Evolutionary conservation across 2,113 vertebrate genomes (phyloP), one percentile per base, ranked within the genome.

Genomic region (Colistium nudipinnis): DNA sequence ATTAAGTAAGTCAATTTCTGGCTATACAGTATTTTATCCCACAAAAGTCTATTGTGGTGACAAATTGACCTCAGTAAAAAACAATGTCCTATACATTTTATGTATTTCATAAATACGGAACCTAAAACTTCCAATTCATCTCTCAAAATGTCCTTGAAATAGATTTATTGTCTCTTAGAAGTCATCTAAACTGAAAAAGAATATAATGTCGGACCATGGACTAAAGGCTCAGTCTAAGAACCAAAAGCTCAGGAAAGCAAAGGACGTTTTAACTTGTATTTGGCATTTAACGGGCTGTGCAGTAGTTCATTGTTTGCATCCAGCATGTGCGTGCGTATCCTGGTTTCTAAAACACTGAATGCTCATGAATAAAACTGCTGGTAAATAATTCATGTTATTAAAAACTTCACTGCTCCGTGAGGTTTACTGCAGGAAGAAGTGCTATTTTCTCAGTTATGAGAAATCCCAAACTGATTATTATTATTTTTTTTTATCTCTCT

Each of bases 231-330:
- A 77, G 70, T 84, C 22, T 3, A 53, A 28, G n/a, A 45, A 52
- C 17, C 14, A 1, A 24, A 77, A 82, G 64, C 89, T 90, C 89
- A 89, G 89, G 86, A 88, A 82, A 75, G 53, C 38, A 49, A 44
- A 16, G 11, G 31, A 55, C 24, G 7, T 65, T 48, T 59, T 35
- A 65, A 62, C 38, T 35, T 55, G 43, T 27, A 53, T 70, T 53
- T 65, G 52, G 1, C 57, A 43, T 61, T 35, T 20, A 82, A 52
- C 28, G 39, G 60, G 43, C 56, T 36, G 35, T 54, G 62, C 51
- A 54, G 57, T 63, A 30, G 51, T 17, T 4, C 19, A 48, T 17
- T 41, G 22, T 74, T 62, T 82, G 74, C 36, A 67, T 71, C 27
- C 52, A 30, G 30, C 24, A 57, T 72, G 55, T 31, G 45, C 59